Conservation (phyloP, 2,888 invertebrate genomes). For the Pomacea canaliculata region DNA sequence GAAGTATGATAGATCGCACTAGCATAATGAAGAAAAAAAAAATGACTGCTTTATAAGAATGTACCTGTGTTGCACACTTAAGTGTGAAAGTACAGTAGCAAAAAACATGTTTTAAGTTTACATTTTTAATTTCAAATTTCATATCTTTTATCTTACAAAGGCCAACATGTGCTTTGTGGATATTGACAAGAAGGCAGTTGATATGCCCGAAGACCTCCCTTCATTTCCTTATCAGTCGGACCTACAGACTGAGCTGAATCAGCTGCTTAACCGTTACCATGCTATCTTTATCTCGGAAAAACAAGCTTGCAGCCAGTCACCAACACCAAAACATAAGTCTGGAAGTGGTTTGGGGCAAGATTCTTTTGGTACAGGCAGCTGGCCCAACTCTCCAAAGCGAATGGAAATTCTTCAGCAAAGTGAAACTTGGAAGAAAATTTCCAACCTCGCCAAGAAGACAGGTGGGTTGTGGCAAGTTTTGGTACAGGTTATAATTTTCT, state of each 20-base stretch:
- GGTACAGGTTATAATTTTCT: background rate
- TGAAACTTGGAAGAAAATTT: constrained; percentile 87
- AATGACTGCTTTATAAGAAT: too few relatives aligned
- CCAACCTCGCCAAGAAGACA: constrained; percentile 87
- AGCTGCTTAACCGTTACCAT: constrained; percentile 66
- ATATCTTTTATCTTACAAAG: constrained; percentile 36
- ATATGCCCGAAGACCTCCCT: constrained; percentile 95
- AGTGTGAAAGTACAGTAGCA: background rate
- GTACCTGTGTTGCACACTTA: too few relatives aligned
- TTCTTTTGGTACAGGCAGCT: constrained; percentile 45
- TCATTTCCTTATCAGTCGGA: constrained; percentile 90
- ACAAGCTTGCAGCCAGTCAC: constrained; percentile 30
- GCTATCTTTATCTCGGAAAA: constrained; percentile 50
- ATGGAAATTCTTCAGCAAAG: constrained; percentile 73
- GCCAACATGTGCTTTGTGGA: constrained; percentile 86
- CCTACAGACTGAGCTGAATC: constrained; percentile 84
- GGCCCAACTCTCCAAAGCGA: constrained; percentile 53
- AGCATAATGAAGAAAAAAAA: too few relatives aligned
- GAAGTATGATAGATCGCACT: too few relatives aligned
- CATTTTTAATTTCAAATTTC: too few relatives aligned
- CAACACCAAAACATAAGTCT: constrained; percentile 36
- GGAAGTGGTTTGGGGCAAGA: constrained; percentile 30
- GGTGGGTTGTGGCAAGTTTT: constrained; percentile 62
- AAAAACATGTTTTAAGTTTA: background rate
- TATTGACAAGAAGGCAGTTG: constrained; percentile 87